Base-by-base conservation (phyloP, 2,888 invertebrate species). In the Polymixis flavicincta region DNA sequence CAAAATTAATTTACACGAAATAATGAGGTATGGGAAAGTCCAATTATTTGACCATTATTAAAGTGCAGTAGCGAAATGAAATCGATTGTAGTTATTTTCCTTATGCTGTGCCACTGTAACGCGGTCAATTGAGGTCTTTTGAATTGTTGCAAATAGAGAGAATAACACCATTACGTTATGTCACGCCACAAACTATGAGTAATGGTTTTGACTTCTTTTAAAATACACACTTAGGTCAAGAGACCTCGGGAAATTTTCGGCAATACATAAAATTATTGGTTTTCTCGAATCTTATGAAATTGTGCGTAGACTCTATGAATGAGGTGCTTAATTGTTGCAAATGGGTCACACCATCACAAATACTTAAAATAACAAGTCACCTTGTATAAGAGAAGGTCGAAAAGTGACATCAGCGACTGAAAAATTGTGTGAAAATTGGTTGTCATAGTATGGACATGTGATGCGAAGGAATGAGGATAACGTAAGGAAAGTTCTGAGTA, bases 11-110 rank as follows among this genome's bases (percentile, higher is more conserved):
- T 70, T 22, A 68, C 19, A 25, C 50, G 6, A 32, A 28, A 57
- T 25, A 69, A 76, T 71, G 13, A 28, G 25, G 8, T 14, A 60
- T 22, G 13, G 37, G 55, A 57, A 76, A 76, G 59, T 60, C 6
- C 45, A 76, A 71, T 81, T 68, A 71, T 69, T 45, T 5, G 52
- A 22, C 28, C 19, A 68, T 81, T 80, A 25, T 61, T 57, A 55
- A 54, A 57, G 45, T 48, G 71, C 37, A 65, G 42, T 42, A 55
- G 32, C 45, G 13, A 61, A 69, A 55, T 65, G 6, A 48, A 71
- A 71, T 69, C 37, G 19, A 52, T 60, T 76, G 52, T 25, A 19
- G n/a, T 42, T 7, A 42, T 64, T 67, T 75, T 67, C 48, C 13
- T 50, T 14, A 54, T 63, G 67, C 45, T 48, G 22, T 50, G 54